phyloP scores from a whole-genome alignment of 2,113 vertebrate genomes.

The Carollia perspicillata region DNA sequence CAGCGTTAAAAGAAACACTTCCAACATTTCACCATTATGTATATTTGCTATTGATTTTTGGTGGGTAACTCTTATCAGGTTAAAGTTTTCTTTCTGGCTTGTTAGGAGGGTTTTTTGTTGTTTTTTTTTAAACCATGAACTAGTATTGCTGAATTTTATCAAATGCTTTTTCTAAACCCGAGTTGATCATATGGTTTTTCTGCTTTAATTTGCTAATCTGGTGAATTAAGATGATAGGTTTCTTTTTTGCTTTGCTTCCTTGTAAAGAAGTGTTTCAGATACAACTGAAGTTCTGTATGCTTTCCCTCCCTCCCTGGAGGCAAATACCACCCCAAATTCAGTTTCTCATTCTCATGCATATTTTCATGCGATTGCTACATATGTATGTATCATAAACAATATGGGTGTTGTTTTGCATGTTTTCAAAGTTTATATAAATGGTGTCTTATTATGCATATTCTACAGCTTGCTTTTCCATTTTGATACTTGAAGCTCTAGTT shows the following conservation, averaged over 20 bases:
- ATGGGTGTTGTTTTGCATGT: constrained; percentile 36
- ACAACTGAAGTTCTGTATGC: constrained; percentile 10
- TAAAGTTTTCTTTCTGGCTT: constrained; percentile 32
- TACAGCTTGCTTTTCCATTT: constrained; percentile 36
- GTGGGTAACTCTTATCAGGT: not conserved
- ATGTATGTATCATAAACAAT: constrained; percentile 67
- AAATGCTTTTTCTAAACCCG: constrained; percentile 23
- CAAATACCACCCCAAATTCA: constrained; percentile 54
- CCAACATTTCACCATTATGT: not conserved
- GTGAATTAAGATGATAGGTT: not conserved
- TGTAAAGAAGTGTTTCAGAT: constrained; percentile 38
- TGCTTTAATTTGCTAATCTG: constrained; percentile 25
- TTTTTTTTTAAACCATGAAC: not conserved
- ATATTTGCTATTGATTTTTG: constrained; percentile 14
- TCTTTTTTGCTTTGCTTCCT: constrained; percentile 6
- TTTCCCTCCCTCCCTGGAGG: not conserved
- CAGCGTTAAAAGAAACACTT: not conserved
- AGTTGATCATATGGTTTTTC: not conserved
- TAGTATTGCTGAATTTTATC: constrained; percentile 16
- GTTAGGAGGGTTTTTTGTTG: not conserved
- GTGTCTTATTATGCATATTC: constrained; percentile 36
- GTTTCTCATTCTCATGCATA: constrained; percentile 55
- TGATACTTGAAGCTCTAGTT: constrained; percentile 42
- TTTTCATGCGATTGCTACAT: constrained; percentile 62
- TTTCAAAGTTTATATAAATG: constrained; percentile 66